Evolutionary conservation across 2,888 invertebrate species (phyloP), one percentile per base, ranked within the genome.

Genomic region (Odontomyia ornata): DNA sequence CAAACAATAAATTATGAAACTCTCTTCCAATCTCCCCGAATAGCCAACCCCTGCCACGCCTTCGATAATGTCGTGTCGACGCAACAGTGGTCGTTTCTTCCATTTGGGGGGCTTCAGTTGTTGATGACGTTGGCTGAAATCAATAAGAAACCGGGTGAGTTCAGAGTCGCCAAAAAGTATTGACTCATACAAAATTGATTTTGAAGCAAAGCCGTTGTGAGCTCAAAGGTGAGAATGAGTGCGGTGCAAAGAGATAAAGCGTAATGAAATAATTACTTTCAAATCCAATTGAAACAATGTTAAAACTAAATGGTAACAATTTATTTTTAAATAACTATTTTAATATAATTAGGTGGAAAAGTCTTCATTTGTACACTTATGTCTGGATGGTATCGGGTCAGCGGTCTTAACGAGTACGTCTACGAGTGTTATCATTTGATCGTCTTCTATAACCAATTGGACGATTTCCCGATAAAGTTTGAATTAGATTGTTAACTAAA

Each of bases 1-100:
- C 21, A 23, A 27, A 11, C 13, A 23, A 4, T 23, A 27, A 9
- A n/a, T 27, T 15, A 11, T 1, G 62, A 21, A 43, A 18, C 43
- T 43, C 62, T 46, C 13, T 43, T 27, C 82, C 82, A 83, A 85
- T 86, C 78, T 84, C 84, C 73, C 84, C 84, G 43, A 72, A 81
- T 80, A 83, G 83, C 47, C 83, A 80, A 3, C 36, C 69, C 47
- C 69, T 69, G 15, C 69, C 30, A 1, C 65, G n/a, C 21, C 43
- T 36, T 5, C 21, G 13, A 13, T 65, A 5, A 47, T 21, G 0
- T 46, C 3, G 4, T 11, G 65, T 46, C 2, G 69, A 30, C 18
- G 69, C 18, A 1, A 36, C 15, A 47, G 23, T 69, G 9, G 69
- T 2, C 11, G 21, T 46, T 21, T 47, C 47, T 5, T 69, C 69